A percentile compares a stretch with the other conserved stretches of the same genome.
Evolutionary conservation across 2,888 invertebrate genomes (phyloP).

Genomic region (Drosophila buzzatii): DNA sequence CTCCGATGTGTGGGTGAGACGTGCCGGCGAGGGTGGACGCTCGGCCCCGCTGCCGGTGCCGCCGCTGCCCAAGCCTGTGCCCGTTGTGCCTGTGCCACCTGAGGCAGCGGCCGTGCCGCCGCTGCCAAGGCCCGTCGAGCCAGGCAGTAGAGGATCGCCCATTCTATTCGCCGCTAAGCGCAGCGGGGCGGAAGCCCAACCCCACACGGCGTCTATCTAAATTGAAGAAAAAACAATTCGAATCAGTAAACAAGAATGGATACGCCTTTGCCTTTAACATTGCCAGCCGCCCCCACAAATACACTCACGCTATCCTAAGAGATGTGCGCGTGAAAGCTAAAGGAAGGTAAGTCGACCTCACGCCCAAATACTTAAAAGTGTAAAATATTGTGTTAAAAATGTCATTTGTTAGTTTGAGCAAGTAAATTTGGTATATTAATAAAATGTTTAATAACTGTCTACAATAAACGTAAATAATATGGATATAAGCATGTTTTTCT

Average conservation of each 20-base stretch:
- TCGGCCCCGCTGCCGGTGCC: conserved; percentile 81
- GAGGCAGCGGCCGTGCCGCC: conserved; percentile 61
- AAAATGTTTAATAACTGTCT: neutral
- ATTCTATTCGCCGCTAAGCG: conserved; percentile 86
- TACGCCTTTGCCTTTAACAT: conserved; percentile 17
- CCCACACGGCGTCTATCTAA: conserved; percentile 97
- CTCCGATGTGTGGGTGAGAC: conserved; percentile 95
- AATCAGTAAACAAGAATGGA: neutral
- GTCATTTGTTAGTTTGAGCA: conserved; percentile 9
- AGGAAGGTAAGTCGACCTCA: neutral
- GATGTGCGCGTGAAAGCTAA: conserved; percentile 18
- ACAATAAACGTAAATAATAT: neutral
- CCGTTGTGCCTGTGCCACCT: conserved; percentile 49
- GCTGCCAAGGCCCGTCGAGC: conserved; percentile 76
- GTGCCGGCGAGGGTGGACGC: conserved; percentile 92
- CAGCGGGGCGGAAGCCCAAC: conserved; percentile 93
- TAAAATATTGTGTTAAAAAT: neutral
- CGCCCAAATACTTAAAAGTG: neutral
- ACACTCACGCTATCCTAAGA: conserved; percentile 1
- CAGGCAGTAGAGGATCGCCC: conserved; percentile 85
- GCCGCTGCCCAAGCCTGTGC: conserved; percentile 44
- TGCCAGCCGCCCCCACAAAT: conserved; percentile 30
- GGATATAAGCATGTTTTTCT: neutral
- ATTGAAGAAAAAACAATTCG: conserved; percentile 5
- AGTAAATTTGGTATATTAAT: conserved; percentile 11